Evolutionary conservation across 2,888 invertebrate species (phyloP), one percentile per base, ranked within the genome.

Genomic region (Tigriopus californicus): DNA sequence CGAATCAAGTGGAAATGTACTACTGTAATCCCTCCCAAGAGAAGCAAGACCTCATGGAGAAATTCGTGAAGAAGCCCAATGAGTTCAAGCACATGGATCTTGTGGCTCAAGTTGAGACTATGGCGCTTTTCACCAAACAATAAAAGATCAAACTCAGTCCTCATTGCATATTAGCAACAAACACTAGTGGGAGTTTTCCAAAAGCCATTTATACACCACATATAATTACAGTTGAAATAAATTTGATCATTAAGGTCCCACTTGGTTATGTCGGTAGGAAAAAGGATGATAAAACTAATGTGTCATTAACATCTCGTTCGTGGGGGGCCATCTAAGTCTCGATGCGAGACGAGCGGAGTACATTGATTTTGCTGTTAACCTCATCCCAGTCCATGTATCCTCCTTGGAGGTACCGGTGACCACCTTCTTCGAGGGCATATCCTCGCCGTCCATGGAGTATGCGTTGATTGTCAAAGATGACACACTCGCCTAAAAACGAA

Each of bases 1-100:
- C 82, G 0, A 88, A 89, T 70, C 84, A 89, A 69, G 72, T 89
- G 61, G 86, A 88, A 69, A 74, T 89, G 71, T 90, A 86, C 71
- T 90, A 88, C 69, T 77, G 77, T 54, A 56, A 64, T 22, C 76
- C 79, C 58, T 78, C 83, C 68, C 69, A 75, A 13, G 73, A 72
- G 5, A 81, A 84, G 67, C 67, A 76, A 1, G 70, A 76, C 51
- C 69, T 89, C 46, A 68, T 90, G 61, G 74, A 83, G 64, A 73
- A 68, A 4, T 90, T 90, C 64, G 83, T 80, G 0, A 73, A 76
- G 44, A 74, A 72, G 49, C 87, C 89, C 0, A 78, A 82, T 64
- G 75, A 77, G 56, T 90, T 90, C 68, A 82, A 83, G 65, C 85
- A 89, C 66, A 82, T 80, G 80, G 85, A 88, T 68, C 74, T 89